A percentile compares a stretch with the other conserved stretches of the same genome.
Conservation (phyloP, 2,888 invertebrate species). For the Andricus quercusramuli region DNA sequence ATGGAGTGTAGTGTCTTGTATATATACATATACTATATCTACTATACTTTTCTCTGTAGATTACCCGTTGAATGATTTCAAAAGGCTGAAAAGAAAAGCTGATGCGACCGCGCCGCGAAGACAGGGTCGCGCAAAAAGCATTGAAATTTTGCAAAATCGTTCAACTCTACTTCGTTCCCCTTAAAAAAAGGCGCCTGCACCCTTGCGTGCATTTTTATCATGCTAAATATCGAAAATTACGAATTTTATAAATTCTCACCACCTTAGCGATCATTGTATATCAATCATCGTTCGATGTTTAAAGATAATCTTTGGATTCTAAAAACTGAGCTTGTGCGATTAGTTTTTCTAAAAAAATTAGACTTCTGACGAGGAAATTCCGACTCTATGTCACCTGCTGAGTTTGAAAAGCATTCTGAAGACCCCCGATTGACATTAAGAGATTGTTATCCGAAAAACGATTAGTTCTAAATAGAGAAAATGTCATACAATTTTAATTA, state of each 20-base stretch:
- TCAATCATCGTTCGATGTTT: conserved; percentile 35
- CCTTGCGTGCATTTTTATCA: conserved; percentile 47
- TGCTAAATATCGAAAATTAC: conserved; percentile 33
- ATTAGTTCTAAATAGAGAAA: background rate
- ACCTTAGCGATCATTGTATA: conserved; percentile 44
- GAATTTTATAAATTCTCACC: conserved; percentile 49
- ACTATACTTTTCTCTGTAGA: conserved; percentile 74
- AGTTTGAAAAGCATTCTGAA: background rate
- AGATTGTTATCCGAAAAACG: background rate
- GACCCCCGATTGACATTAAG: background rate
- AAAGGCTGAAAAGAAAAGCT: conserved; percentile 57
- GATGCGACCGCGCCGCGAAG: conserved; percentile 60
- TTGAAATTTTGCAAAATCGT: conserved; percentile 57
- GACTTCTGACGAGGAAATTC: background rate
- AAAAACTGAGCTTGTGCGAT: conserved; percentile 28
- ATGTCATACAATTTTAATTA: background rate
- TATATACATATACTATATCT: conserved; percentile 75
- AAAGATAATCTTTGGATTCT: conserved; percentile 2
- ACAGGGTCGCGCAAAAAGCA: conserved; percentile 61
- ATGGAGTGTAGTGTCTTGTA: conserved; percentile 78
- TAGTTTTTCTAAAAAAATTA: background rate
- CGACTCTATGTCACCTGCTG: background rate
- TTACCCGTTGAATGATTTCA: conserved; percentile 66
- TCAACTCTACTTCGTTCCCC: conserved; percentile 45
- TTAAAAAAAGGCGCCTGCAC: conserved; percentile 19